These are phyloP conservation scores for Lymantria monacha DNA, from an alignment of 2,888 invertebrate genomes.

Conservation along the genomic window DNA sequence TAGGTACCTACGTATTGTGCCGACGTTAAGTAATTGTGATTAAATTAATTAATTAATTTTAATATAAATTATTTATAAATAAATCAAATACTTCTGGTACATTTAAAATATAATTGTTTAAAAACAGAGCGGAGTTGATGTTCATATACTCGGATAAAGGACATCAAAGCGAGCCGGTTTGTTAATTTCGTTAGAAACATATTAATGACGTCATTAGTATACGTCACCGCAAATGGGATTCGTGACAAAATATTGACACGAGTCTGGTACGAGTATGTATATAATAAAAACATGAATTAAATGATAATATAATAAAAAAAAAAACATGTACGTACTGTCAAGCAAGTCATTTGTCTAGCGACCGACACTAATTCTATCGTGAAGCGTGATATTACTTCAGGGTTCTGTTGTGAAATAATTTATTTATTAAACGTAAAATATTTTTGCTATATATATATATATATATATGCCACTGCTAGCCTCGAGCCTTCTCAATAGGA, in stretches of 20 bases:
- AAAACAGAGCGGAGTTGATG: constrained; percentile 41
- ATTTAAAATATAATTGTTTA: constrained; percentile 42
- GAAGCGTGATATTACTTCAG: constrained; percentile 44
- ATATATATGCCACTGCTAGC: no score
- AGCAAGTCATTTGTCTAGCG: constrained; percentile 64
- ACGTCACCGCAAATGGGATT: constrained; percentile 70
- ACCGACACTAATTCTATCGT: constrained; percentile 73
- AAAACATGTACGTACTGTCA: constrained; percentile 61
- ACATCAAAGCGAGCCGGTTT: constrained; percentile 65
- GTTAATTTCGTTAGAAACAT: constrained; percentile 74
- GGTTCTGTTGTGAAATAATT: constrained; percentile 36
- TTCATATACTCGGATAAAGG: constrained; percentile 47
- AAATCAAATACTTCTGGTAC: no score
- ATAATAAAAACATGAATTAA: constrained; percentile 65
- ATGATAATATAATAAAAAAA: constrained; percentile 61
- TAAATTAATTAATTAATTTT: no score
- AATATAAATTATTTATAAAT: no score
- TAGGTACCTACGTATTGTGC: no score
- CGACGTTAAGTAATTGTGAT: no score
- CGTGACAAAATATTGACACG: constrained; percentile 82
- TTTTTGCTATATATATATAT: no score
- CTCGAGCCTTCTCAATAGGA: no score
- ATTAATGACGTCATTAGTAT: constrained; percentile 76
- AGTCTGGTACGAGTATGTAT: constrained; percentile 35
- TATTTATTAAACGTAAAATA: no score